Base-by-base conservation (phyloP, 2,797 vertebrate genomes). In the Aphelocoma californica region DNA sequence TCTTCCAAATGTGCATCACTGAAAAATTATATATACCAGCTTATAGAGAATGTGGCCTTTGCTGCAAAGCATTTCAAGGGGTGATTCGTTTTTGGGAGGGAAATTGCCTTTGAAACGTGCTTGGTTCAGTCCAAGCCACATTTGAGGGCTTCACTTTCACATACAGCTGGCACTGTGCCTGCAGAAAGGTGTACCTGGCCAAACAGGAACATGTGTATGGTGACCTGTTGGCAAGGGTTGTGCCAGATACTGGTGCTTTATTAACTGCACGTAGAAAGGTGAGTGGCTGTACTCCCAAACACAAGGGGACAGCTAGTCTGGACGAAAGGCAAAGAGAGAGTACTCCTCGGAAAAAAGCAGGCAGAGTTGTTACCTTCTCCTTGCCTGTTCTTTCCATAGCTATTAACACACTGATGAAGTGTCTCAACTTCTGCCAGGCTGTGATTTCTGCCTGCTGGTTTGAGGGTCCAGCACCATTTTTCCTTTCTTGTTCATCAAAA, bases 1-100 rank as follows among this genome's bases (percentile, higher is more conserved):
- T 3, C 10, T 75, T 73, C 60, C 64, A 71, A 77, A 57, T 0
- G 0, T 1, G 0, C 20, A 29, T 21, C 32, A 10, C 36, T 40
- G 54, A 45, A 81, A 91, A 77, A 75, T 7, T 0, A 23, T 56
- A 6, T 20, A 20, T 25, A 12, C 12, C 31, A 84, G 4, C 17
- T 75, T 50, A 25, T 5, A 29, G 8, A 65, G 42, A 66, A 66
- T n/a, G 4, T 31, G 10, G 3, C 18, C 20, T 73, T 62, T 82
- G 25, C 64, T 48, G 48, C 38, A 60, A 26, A 50, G 13, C 32
- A 25, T 50, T 85, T 89, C 1, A 5, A 64, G 9, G 12, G 5
- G 5, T 47, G 12, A 21, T 56, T 86, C 64, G 11, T 77, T 79
- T 72, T 44, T 15, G 24, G 21, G 38, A 61, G 19, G 23, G 25